Conservation (phyloP, 2,797 vertebrate genomes). For the Oophaga sylvatica region DNA sequence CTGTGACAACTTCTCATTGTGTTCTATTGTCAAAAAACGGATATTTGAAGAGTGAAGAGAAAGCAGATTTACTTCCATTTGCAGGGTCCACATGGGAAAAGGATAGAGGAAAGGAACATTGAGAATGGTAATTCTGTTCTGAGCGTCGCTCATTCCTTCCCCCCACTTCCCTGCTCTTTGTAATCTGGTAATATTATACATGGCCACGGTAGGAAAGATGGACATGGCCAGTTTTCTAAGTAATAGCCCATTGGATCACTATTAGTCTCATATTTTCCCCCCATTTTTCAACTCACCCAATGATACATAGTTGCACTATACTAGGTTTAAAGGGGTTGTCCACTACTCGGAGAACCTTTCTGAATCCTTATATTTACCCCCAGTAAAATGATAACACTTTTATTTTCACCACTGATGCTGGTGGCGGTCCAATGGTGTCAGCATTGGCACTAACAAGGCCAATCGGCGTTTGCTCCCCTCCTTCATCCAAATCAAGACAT, state of each 20-base stretch:
- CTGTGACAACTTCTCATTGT: conserved; percentile 2
- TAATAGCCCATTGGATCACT: not conserved
- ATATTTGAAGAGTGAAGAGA: not conserved
- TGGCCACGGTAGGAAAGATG: not conserved
- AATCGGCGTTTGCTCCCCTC: too few species aligned
- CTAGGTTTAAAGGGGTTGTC: too few species aligned
- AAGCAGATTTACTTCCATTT: not conserved
- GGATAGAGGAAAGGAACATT: not conserved
- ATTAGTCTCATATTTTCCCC: too few species aligned
- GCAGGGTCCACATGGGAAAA: not conserved
- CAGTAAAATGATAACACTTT: too few species aligned
- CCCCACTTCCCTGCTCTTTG: not conserved
- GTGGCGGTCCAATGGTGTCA: too few species aligned
- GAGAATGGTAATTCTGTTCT: not conserved
- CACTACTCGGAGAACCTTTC: too few species aligned
- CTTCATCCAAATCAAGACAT: too few species aligned
- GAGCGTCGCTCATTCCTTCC: not conserved
- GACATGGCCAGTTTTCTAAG: not conserved
- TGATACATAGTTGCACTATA: too few species aligned
- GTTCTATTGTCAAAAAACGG: not conserved
- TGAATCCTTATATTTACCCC: too few species aligned
- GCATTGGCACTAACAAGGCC: too few species aligned
- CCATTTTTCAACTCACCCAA: too few species aligned
- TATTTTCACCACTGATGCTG: too few species aligned
- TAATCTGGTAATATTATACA: not conserved